These are phyloP conservation scores for Nomada flava DNA, from an alignment of 2,888 invertebrate genomes.

Conservation along the genomic window DNA sequence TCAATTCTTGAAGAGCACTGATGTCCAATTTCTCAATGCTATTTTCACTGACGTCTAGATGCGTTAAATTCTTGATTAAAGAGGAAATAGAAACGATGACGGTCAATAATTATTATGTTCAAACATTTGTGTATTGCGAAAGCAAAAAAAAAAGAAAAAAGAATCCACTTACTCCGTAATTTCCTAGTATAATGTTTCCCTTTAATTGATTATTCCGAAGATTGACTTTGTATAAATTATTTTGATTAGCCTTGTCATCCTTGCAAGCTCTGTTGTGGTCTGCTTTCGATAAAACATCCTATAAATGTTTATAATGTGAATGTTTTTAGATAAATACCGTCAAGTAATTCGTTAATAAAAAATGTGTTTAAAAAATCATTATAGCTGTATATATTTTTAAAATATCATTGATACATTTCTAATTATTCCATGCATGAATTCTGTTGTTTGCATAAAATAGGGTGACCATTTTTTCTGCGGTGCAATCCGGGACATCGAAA, in stretches of 20 bases:
- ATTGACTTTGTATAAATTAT: slow-evolving; percentile 88
- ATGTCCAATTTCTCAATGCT: slow-evolving; percentile 93
- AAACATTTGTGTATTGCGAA: background rate
- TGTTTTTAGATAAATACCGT: background rate
- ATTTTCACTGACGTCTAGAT: slow-evolving; percentile 93
- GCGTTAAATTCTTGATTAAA: slow-evolving; percentile 89
- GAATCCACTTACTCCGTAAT: slow-evolving; percentile 89
- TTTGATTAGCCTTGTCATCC: slow-evolving; percentile 77
- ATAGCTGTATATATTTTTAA: background rate
- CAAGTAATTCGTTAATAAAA: background rate
- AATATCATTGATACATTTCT: background rate
- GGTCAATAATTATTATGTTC: slow-evolving; percentile 21
- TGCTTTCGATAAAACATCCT: slow-evolving; percentile 77
- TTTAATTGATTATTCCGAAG: slow-evolving; percentile 91
- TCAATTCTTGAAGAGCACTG: slow-evolving; percentile 91
- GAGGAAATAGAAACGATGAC: slow-evolving; percentile 33
- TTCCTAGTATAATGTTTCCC: slow-evolving; percentile 93
- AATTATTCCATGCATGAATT: background rate
- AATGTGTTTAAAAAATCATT: background rate
- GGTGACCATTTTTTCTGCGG: too few relatives aligned
- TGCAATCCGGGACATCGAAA: too few relatives aligned
- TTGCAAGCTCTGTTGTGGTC: slow-evolving; percentile 75
- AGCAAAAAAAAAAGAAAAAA: background rate
- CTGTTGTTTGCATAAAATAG: too few relatives aligned
- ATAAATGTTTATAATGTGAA: slow-evolving; percentile 7